Percentiles rank a stretch among this genome's conserved stretches.
Evolutionary conservation across 2,797 vertebrate genomes (phyloP).

Genomic region (Urosaurus nigricauda): DNA sequence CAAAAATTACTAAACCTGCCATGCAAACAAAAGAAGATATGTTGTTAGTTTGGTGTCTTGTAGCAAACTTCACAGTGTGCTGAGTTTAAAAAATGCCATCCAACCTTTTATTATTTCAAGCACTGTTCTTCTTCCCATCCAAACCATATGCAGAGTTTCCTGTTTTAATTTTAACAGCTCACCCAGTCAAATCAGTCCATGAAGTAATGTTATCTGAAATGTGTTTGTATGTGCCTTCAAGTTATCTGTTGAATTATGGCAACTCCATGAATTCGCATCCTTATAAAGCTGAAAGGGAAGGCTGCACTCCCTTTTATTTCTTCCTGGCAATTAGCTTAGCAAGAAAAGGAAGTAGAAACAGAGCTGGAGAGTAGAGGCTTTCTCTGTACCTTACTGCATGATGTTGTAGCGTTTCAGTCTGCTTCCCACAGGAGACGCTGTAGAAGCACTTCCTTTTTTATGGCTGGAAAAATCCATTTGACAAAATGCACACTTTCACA

Average conservation of each 20-base stretch:
- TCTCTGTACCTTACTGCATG: no score
- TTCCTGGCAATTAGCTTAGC: no score
- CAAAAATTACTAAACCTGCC: neutral
- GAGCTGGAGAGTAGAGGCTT: no score
- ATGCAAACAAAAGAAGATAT: neutral
- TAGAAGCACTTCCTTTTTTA: no score
- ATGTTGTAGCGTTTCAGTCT: no score
- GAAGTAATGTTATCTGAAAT: constrained; percentile 40
- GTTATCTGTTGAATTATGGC: no score
- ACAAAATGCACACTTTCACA: no score
- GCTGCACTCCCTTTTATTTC: no score
- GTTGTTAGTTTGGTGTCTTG: neutral
- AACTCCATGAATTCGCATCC: neutral
- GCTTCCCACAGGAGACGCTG: no score
- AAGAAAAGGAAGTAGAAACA: no score
- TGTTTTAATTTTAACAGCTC: neutral
- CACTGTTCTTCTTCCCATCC: neutral
- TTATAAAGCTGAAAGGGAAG: constrained; percentile 45
- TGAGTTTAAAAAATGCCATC: constrained; percentile 30
- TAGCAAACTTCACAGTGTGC: constrained; percentile 12
- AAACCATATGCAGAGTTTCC: neutral
- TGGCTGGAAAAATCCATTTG: no score
- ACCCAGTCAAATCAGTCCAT: neutral
- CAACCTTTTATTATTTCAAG: constrained; percentile 22
- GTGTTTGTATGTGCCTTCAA: neutral